Conservation (phyloP, 1,140 invertebrate species). For the Cherax quadricarinatus region DNA sequence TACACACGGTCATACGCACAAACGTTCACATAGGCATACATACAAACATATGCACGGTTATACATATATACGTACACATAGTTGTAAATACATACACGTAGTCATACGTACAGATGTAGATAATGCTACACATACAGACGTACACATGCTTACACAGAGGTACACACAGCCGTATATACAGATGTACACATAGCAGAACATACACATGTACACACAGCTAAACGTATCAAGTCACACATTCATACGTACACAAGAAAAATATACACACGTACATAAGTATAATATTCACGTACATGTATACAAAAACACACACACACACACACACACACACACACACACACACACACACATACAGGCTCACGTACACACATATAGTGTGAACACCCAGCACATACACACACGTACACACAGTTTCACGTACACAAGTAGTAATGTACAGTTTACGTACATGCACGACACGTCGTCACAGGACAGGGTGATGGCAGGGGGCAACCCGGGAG, state of each 20-base stretch:
- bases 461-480: constrained; percentile 69
- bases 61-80: no score
- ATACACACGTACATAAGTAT: background rate
- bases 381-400: background rate
- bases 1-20: background rate
- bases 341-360: constrained; percentile 39
- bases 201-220: background rate
- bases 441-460: constrained; percentile 69
- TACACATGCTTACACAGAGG: no score
- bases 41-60: background rate
- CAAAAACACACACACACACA: constrained; percentile 44
- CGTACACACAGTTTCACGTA: background rate
- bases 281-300: constrained; percentile 14
- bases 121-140: background rate
- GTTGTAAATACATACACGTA: background rate
- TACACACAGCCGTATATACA: no score
- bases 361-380: constrained; percentile 1
- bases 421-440: background rate
- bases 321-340: constrained; percentile 49
- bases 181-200: no score
- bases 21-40: background rate
- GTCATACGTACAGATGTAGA: background rate
- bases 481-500: constrained; percentile 60
- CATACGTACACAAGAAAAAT: constrained; percentile 4
- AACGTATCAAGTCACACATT: background rate